These are phyloP conservation scores for Acropora yongei DNA, from an alignment of 64 coral and sea anemone genomes.

Conservation along the genomic window DNA sequence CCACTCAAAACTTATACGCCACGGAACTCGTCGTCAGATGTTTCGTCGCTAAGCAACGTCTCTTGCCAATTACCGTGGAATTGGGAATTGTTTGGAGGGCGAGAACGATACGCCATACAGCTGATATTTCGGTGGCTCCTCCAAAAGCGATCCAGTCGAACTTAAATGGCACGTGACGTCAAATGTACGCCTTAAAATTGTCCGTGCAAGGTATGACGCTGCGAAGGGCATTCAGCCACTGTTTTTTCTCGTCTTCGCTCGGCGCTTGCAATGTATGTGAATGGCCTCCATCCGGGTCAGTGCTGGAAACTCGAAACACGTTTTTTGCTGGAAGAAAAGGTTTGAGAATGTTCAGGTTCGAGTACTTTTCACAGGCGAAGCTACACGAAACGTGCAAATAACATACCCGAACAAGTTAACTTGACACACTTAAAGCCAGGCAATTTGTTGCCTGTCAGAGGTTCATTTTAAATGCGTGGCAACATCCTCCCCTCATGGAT, in stretches of 20 bases:
- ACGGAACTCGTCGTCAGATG: background rate
- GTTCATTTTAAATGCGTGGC: too few relatives aligned
- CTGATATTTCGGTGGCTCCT: background rate
- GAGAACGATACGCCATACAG: background rate
- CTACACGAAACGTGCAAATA: too few relatives aligned
- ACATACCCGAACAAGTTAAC: too few relatives aligned
- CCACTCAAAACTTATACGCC: too few relatives aligned
- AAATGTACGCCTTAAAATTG: constrained; percentile 88
- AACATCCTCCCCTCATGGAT: too few relatives aligned
- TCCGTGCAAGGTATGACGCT: constrained; percentile 58
- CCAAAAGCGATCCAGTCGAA: background rate
- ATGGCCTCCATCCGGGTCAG: constrained; percentile 70
- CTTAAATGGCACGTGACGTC: background rate
- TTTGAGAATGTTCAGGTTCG: background rate
- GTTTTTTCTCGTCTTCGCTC: constrained; percentile 86
- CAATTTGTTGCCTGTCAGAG: too few relatives aligned
- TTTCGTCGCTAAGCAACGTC: background rate
- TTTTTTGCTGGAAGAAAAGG: constrained; percentile 68
- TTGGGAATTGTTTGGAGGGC: background rate
- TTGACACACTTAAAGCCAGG: too few relatives aligned
- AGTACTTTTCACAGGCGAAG: too few relatives aligned
- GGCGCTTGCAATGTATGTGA: constrained; percentile 87
- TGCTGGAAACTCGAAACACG: constrained; percentile 81
- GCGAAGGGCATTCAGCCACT: constrained; percentile 80
- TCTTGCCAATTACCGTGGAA: background rate